A percentile compares a stretch with the other conserved stretches of the same genome.
Conservation (phyloP, 2,888 invertebrate species). For the Nebria brevicollis region DNA sequence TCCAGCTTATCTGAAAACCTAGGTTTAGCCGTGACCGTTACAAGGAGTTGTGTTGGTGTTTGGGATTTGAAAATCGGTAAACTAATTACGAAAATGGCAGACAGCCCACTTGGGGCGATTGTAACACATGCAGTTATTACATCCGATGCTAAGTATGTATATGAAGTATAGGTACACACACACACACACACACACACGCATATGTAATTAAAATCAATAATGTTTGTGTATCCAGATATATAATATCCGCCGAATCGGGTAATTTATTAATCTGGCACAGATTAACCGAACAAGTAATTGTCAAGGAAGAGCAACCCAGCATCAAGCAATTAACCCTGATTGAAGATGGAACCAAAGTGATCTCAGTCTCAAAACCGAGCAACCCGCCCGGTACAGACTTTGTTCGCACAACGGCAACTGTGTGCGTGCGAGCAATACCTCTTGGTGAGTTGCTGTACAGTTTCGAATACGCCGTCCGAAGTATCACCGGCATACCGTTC, state of each 20-base stretch:
- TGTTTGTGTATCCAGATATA: constrained; percentile 65
- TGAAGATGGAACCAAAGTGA: constrained; percentile 78
- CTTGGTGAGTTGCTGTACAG: constrained; percentile 82
- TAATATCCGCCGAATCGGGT: constrained; percentile 92
- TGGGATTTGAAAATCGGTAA: constrained; percentile 92
- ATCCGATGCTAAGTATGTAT: constrained; percentile 75
- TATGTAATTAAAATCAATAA: background rate
- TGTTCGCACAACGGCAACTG: constrained; percentile 72
- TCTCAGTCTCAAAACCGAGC: constrained; percentile 77
- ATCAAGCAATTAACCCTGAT: constrained; percentile 80
- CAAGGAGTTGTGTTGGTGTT: constrained; percentile 93
- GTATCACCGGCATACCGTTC: constrained; percentile 75
- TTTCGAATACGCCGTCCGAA: constrained; percentile 84
- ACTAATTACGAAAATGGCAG: constrained; percentile 86
- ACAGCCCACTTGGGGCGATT: constrained; percentile 92
- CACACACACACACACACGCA: background rate
- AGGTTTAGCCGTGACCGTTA: constrained; percentile 89
- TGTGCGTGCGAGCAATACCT: constrained; percentile 77
- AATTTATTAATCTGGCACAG: constrained; percentile 91
- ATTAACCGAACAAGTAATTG: constrained; percentile 77
- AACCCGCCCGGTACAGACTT: constrained; percentile 74
- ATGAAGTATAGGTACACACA: background rate
- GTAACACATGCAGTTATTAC: constrained; percentile 93
- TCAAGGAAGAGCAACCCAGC: constrained; percentile 84
- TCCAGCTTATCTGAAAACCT: constrained; percentile 79